Evolutionary conservation across 2,113 vertebrate species (phyloP), one percentile per base, ranked within the genome.

Genomic region (Chaenogobius annularis): DNA sequence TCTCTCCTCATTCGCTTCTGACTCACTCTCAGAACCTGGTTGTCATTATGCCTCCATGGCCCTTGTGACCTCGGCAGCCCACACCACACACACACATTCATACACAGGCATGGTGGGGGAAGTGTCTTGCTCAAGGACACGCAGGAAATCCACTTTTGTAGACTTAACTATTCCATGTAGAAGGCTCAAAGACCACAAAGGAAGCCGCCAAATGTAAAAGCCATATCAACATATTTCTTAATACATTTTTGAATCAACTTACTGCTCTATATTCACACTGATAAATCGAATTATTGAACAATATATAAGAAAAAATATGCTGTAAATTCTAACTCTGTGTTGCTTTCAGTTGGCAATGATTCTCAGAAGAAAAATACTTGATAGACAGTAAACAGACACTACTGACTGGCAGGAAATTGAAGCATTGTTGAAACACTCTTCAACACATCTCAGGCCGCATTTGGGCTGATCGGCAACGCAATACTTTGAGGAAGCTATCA

Each of bases 401-500:
- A 40, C 62, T 59, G 66, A 61, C 12, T 37, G 40, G 26, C 23
- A 62, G 47, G 47, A 26, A 4, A 15, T 3, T 56, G 15, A 62
- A 82, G 72, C 62, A 73, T 68, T 71, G 26, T 37, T 15, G 10
- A 14, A 20, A 22, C 2, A 3, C 62, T 46, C 61, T 68, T 84
- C 67, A 94, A 73, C 93, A 94, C 79, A 87, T 76, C 31, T 93
- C 89, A 0, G 92, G 92, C 7, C 81, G 79, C 78, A 74, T 58
- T 74, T 88, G 89, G 2, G 91, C 73, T 0, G 90, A 87, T 19
- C 93, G 85, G 72, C 94, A 94, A 22, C 92, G 92, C 0, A 94
- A 89, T 31, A 94, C 91, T 73, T 94, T 94, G 46, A 94, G 88
- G 83, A 94, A 94, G 75, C 91, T 94, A 84, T 94, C 93, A 1